A percentile compares a stretch with the other conserved stretches of the same genome.
These are phyloP conservation scores for Dasypogon diadema DNA, from an alignment of 2,888 invertebrate genomes.

Conservation along the genomic window DNA sequence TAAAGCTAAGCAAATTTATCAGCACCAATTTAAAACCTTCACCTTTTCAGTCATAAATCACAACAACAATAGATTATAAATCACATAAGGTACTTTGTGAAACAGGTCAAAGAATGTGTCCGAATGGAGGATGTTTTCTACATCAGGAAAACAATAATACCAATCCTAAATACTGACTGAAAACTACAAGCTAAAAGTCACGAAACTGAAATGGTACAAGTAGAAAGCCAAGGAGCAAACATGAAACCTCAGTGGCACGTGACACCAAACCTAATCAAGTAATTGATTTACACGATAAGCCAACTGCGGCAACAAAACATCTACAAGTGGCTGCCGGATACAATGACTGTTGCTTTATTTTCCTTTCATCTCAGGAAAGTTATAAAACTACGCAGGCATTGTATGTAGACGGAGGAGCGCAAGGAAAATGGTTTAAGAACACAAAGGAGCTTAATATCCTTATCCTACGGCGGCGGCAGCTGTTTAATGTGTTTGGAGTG, in stretches of 20 bases:
- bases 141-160: background rate
- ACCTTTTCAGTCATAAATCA: too few relatives aligned
- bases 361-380: background rate
- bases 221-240: background rate
- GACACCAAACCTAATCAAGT: constrained; percentile 45
- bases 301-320: constrained; percentile 3
- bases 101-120: constrained; percentile 38
- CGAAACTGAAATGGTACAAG: background rate
- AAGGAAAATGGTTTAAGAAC: background rate
- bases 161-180: background rate
- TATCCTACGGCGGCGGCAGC: background rate
- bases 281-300: constrained; percentile 44
- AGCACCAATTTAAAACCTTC: too few relatives aligned
- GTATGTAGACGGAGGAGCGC: background rate
- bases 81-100: too few relatives aligned
- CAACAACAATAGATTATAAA: too few relatives aligned
- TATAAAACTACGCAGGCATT: background rate
- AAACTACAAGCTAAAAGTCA: constrained; percentile 23
- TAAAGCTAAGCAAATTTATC: too few relatives aligned
- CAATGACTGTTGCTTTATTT: constrained; percentile 9
- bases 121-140: constrained; percentile 17
- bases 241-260: constrained; percentile 33
- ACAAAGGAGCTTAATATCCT: background rate
- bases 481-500: background rate
- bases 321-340: background rate